A percentile compares a stretch with the other conserved stretches of the same genome.
These are phyloP conservation scores for Mesocentrotus franciscanus DNA, from an alignment of 53 echinoderm and acorn worm genomes.

Conservation along the genomic window DNA sequence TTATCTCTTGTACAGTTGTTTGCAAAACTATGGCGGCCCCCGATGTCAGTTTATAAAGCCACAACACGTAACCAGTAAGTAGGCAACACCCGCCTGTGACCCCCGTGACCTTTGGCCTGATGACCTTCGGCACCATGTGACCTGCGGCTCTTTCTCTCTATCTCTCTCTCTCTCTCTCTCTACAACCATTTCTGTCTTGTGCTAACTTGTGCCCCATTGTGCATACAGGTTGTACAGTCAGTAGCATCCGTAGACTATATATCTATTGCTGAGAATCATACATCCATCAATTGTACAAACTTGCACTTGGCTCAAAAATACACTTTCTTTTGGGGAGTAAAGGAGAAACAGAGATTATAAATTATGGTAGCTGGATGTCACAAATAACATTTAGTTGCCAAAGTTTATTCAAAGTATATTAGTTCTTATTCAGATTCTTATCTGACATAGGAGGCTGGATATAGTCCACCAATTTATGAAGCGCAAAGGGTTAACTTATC, in stretches of 20 bases:
- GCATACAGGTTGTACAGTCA: slow-evolving; percentile 25
- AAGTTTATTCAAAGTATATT: too few species aligned
- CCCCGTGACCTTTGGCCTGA: slow-evolving; percentile 63
- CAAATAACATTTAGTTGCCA: too few species aligned
- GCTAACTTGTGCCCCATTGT: slow-evolving; percentile 36
- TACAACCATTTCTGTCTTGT: slow-evolving; percentile 13
- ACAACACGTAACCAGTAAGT: slow-evolving; percentile 67
- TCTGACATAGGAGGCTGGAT: too few species aligned
- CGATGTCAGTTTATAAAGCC: slow-evolving; percentile 66
- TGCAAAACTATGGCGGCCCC: slow-evolving; percentile 64
- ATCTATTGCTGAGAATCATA: slow-evolving; percentile 5
- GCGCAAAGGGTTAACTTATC: too few species aligned
- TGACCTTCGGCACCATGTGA: slow-evolving; percentile 70
- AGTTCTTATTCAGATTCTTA: too few species aligned
- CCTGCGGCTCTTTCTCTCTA: slow-evolving; percentile 58
- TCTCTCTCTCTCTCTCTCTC: slow-evolving; percentile 38
- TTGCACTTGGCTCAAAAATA: too few species aligned
- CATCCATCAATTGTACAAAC: background rate
- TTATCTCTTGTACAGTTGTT: slow-evolving; percentile 68
- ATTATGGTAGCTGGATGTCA: too few species aligned
- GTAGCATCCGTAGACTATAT: background rate
- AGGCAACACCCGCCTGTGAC: slow-evolving; percentile 72
- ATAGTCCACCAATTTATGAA: too few species aligned
- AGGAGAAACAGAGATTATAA: too few species aligned
- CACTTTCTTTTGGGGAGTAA: too few species aligned